Base-by-base conservation (phyloP, 1,140 invertebrate species). In the Caenorhabditis brenneri region DNA sequence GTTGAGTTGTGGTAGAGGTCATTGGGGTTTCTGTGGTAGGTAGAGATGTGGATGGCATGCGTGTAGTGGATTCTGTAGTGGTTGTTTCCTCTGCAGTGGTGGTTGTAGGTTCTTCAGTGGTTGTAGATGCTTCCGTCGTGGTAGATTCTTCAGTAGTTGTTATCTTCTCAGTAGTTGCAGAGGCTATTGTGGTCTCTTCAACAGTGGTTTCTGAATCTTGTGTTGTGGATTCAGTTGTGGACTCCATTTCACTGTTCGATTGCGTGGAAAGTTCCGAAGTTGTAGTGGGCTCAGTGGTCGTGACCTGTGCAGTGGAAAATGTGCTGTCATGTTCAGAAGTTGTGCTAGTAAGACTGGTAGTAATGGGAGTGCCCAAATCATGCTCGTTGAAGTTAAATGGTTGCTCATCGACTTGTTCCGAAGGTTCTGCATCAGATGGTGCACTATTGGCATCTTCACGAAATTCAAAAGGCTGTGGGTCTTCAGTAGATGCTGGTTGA, bases 181-280 rank as follows among this genome's bases (percentile, higher is more conserved):
- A 33, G 48, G 39, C 60, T 24, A 46, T 82, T 55, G 78, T 85
- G 19, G 33, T n/a, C 78, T 79, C 58, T 65, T 80, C 42, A 16
- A 42, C 55, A 46, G 83, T 79, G 31, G n/a, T n/a, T n/a, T n/a
- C n/a, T n/a, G n/a, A n/a, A n/a, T n/a, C n/a, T n/a, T n/a, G n/a
- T n/a, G 78, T 83, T 10, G 80, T 83, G 33, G 65, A 24, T 36
- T n/a, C 29, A 29, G 79, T 84, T 6, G 81, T 31, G 65, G 85
- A 24, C 19, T n/a, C n/a, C n/a, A n/a, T n/a, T n/a, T n/a, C 29
- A n/a, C 51, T 65, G 10, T 58, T 79, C 5, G 39, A 5, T 42
- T 42, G 5, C 2, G 55, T 87, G n/a, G 60, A 46, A 49, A 39
- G 39, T 19, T 49, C 74, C 22, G 60, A n/a, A 48, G 81, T 79